Base-by-base conservation (phyloP, 2,888 invertebrate species). In the Napeogenes sylphis region DNA sequence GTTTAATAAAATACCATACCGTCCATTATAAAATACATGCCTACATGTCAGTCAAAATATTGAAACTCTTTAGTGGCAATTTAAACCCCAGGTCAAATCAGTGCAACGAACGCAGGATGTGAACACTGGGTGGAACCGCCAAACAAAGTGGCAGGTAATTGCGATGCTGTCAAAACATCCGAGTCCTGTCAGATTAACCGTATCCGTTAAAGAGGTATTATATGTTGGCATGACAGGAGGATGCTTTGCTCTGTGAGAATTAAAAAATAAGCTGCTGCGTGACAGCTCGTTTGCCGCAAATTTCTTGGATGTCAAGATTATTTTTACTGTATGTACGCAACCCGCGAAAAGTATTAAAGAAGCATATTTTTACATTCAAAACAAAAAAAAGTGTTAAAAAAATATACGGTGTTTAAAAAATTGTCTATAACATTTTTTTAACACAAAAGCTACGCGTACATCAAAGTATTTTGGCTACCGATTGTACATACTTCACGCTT, bases 91-190 rank as follows among this genome's bases (percentile, higher is more conserved):
- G 58, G 65, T 59, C 58, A 53, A 46, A 58, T 55, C 63, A 59
- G 62, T 60, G 58, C 65, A 65, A 55, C 51, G 69, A 70, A 67
- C 74, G 76, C 79, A 83, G 85, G 85, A 85, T 86, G 85, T 84
- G 84, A 84, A 78, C 79, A 70, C 71, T 71, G 69, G 74, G 75
- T 76, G 55, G 71, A 69, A 71, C 78, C 78, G 75, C 80, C 78
- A 76, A 79, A 78, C 80, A 77, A 81, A 83, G 79, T 83, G 81
- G 79, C 86, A 85, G 85, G 84, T 87, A 87, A 90, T 90, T 88
- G 90, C 78, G 68, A 64, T 64, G 76, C 81, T 88, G 90, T 90
- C 90, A 90, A 86, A 90, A 90, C 70, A 70, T 70, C 70, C 71
- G 70, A 71, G 59, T 56, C 64, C 68, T 68, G 71, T 70, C 71